Conservation (phyloP, 2,888 invertebrate species). For the Cremastinae sp. region DNA sequence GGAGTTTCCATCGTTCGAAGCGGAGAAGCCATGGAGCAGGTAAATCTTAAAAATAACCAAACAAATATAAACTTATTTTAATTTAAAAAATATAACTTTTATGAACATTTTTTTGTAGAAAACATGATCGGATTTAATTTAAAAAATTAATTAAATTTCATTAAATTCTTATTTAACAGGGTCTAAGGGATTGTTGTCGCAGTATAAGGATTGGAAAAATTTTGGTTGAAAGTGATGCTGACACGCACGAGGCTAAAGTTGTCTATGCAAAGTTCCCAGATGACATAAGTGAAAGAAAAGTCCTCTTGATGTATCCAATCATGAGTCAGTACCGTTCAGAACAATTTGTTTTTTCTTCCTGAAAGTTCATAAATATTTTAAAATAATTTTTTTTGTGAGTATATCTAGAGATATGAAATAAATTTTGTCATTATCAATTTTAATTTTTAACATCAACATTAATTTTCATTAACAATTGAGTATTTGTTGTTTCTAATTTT, state of each 20-base stretch:
- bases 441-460: no score
- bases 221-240: conserved; percentile 96
- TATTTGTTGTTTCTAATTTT: no score
- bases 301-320: conserved; percentile 98
- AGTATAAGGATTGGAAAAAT: conserved; percentile 99
- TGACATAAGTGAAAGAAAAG: conserved; percentile 92
- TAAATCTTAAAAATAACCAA: conserved; percentile 67
- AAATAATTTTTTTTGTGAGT: no score
- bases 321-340: conserved; percentile 88
- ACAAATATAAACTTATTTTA: neutral
- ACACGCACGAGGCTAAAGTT: conserved; percentile 97
- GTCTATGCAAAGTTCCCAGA: conserved; percentile 99
- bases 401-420: no score
- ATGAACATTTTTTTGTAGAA: conserved; percentile 29
- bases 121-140: conserved; percentile 21
- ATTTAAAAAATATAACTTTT: neutral
- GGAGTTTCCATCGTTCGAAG: conserved; percentile 98
- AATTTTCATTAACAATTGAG: no score
- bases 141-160: conserved; percentile 30
- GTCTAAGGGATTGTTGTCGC: conserved; percentile 96
- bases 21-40: conserved; percentile 98
- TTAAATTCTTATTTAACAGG: conserved; percentile 80
- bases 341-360: conserved; percentile 45
- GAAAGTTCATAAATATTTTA: no score
- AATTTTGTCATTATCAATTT: no score